Base-by-base conservation (phyloP, 2,113 vertebrate species). In the Dipodomys merriami region DNA sequence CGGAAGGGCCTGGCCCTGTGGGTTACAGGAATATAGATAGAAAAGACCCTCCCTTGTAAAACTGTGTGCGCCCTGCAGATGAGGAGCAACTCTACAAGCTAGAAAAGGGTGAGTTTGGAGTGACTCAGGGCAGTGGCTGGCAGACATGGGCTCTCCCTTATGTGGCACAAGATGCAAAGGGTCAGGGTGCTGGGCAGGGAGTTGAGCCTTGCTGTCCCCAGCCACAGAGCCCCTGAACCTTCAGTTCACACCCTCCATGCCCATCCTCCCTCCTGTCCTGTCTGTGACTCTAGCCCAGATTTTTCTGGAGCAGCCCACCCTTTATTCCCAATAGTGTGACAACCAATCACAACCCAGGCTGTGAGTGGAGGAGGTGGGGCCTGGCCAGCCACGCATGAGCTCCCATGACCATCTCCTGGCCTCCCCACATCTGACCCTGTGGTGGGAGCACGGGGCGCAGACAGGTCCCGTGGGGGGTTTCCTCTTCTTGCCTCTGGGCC, bases 401-500 rank as follows among this genome's bases (percentile, higher is more conserved):
- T 49, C 67, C 29, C 1, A 33, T 15, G 23, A 53, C n/a, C 15
- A 68, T 30, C 2, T 1, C 12, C 23, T 4, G 3, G 33, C 18
- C 8, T 16, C 3, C 71, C 74, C 23, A 2, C 30, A 18, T 62
- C 94, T 96, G 91, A 95, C 85, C 80, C 94, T 94, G 96, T 97
- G 2, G 71, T 95, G 46, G 95, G 93, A 65, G 93, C 27, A 1
- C 7, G 25, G 71, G 94, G 94, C 81, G 94, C 68, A 64, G 91
- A 77, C 83, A 93, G 95, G 7, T 96, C 95, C 86, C 95, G 93
- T 2, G 71, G 86, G 16, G 16, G 53, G 83, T 65, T 98, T 96
- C 0, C 25, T 97, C 92, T 97, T 71, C 95, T 97, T 97, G 82
- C 93, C 95, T 95, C 97, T 95, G 6, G 94, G 95, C 73, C 89